A percentile compares a stretch with the other conserved stretches of the same genome.
These are phyloP conservation scores for Orchesella cincta DNA, from an alignment of 1,140 invertebrate species.

Conservation along the genomic window DNA sequence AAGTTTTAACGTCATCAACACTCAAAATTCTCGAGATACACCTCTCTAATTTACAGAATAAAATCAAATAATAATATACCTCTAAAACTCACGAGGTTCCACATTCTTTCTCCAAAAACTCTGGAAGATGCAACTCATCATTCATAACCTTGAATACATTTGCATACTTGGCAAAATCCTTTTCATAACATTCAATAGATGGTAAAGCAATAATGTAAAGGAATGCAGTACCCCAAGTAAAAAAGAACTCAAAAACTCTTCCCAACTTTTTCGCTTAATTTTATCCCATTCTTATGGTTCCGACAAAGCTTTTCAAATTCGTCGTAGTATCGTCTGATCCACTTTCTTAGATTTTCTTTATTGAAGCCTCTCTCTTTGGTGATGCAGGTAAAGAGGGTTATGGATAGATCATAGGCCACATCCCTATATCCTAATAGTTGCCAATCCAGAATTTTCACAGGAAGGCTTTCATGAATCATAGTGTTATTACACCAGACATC, in stretches of 20 bases:
- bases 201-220: background rate
- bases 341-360: background rate
- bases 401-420: background rate
- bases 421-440: slow-evolving; percentile 22
- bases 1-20: too few species aligned
- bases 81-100: too few species aligned
- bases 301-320: background rate
- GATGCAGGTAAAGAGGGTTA: background rate
- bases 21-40: too few species aligned
- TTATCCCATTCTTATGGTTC: background rate
- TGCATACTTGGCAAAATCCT: slow-evolving; percentile 1
- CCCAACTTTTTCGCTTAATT: background rate
- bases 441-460: slow-evolving; percentile 16
- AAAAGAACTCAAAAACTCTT: slow-evolving; percentile 14
- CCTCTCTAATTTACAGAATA: too few species aligned
- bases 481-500: background rate
- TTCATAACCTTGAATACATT: slow-evolving; percentile 5
- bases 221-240: background rate
- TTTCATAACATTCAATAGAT: background rate
- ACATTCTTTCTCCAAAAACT: background rate
- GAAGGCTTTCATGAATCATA: background rate
- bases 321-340: background rate
- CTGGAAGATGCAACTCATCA: background rate
- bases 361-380: background rate
- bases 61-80: too few species aligned